These are phyloP conservation scores for Bucorvus abyssinicus DNA, from an alignment of 2,797 vertebrate genomes.

Conservation along the genomic window DNA sequence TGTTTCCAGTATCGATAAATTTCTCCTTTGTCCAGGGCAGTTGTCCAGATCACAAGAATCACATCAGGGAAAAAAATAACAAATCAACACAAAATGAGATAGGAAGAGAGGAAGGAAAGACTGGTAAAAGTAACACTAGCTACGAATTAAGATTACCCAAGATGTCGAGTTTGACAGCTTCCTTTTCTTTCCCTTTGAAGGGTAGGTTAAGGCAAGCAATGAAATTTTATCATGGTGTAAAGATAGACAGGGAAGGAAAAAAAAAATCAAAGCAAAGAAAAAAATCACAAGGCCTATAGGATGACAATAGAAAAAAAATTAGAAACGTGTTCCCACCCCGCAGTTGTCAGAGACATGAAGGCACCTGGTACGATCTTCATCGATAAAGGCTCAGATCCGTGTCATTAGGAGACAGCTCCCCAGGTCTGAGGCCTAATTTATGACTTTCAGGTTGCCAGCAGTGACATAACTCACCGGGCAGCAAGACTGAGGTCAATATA, in stretches of 20 bases:
- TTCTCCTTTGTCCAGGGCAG: constrained; percentile 39
- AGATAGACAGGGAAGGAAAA: background rate
- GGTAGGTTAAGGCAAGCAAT: background rate
- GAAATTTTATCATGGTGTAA: background rate
- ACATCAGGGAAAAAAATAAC: background rate
- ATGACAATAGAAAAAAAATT: constrained; percentile 73
- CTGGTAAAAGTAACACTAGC: background rate
- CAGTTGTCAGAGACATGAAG: constrained; percentile 23
- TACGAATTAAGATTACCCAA: background rate
- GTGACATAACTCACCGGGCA: constrained; percentile 70
- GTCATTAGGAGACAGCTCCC: constrained; percentile 58
- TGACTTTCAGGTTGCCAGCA: constrained; percentile 63
- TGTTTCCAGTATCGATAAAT: constrained; percentile 51
- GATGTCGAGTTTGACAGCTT: background rate
- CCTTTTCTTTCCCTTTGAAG: background rate
- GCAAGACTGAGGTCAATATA: constrained; percentile 73
- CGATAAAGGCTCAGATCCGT: background rate
- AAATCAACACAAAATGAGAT: background rate
- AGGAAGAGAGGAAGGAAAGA: background rate
- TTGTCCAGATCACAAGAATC: constrained; percentile 23
- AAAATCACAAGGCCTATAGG: constrained; percentile 28
- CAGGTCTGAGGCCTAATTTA: constrained; percentile 62
- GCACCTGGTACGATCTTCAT: constrained; percentile 2
- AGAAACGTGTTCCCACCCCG: background rate
- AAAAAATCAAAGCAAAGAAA: background rate